These are phyloP conservation scores for Gastrophryne carolinensis DNA, from an alignment of 2,797 vertebrate species.

Conservation along the genomic window DNA sequence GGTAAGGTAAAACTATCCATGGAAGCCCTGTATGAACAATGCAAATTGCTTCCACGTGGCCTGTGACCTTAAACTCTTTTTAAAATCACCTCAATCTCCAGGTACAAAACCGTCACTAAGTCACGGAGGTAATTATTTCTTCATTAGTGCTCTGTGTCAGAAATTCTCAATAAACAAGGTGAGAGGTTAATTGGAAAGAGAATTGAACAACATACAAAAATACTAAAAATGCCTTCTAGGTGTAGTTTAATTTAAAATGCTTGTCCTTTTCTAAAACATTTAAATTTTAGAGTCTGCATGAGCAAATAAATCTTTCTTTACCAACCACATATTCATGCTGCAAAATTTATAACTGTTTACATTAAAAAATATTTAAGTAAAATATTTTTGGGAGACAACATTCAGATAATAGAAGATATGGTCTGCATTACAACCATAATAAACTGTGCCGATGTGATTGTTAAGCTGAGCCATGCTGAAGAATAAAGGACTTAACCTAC, in stretches of 20 bases:
- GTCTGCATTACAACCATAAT: no score
- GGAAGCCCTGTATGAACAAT: conserved; percentile 38
- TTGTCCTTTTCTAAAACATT: conserved; percentile 1
- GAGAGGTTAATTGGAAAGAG: conserved; percentile 49
- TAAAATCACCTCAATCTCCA: conserved; percentile 46
- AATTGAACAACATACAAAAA: conserved; percentile 40
- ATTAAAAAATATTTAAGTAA: no score
- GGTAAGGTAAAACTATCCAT: no score
- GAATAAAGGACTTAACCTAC: no score
- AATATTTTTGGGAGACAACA: no score
- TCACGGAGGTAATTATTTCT: conserved; percentile 49
- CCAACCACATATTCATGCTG: background rate
- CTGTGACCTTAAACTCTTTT: conserved; percentile 38
- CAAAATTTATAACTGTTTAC: no score
- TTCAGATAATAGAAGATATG: no score
- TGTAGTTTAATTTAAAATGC: conserved; percentile 3
- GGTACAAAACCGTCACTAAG: conserved; percentile 43
- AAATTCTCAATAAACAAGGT: conserved; percentile 49
- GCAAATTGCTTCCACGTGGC: conserved; percentile 35
- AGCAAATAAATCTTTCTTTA: background rate
- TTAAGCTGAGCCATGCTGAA: no score
- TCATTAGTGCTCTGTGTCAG: conserved; percentile 45
- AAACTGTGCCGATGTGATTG: no score
- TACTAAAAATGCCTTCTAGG: conserved; percentile 17
- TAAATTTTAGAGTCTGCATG: background rate